phyloP scores from a whole-genome alignment of 92 coral and sea anemone species.

The Parazoanthus atlanticus region DNA sequence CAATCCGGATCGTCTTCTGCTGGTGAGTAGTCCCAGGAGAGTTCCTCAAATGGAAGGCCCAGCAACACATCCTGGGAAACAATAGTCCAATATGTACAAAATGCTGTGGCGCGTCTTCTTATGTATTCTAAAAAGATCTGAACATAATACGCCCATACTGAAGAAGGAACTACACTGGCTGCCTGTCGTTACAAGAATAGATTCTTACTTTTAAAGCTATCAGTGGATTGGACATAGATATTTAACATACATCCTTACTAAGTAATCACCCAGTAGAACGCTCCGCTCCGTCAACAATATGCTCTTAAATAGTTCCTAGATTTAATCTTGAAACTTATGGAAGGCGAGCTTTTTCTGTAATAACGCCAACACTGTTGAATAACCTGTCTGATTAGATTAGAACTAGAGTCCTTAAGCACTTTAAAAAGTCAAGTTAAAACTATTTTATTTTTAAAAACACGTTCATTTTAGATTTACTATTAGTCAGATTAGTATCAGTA shows the following conservation, averaged over 20 bases:
- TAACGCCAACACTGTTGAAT: neutral
- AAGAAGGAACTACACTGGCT: no score
- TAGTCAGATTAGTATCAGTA: no score
- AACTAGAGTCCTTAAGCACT: neutral
- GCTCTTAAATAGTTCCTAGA: neutral
- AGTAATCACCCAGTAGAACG: neutral
- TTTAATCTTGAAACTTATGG: neutral
- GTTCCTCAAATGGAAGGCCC: conserved; percentile 88
- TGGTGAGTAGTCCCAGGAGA: conserved; percentile 95
- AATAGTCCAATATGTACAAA: neutral
- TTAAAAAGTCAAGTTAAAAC: neutral
- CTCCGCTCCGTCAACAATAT: neutral
- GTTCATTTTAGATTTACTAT: no score
- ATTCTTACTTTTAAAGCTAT: no score
- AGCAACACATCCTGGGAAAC: conserved; percentile 70
- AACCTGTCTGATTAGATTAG: neutral
- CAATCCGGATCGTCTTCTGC: conserved; percentile 80
- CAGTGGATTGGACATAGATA: no score
- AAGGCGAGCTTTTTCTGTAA: neutral
- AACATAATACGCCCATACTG: no score
- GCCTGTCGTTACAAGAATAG: no score
- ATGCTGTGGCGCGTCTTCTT: no score
- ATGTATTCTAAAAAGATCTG: no score
- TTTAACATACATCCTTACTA: neutral
- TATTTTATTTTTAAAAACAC: no score